These are phyloP conservation scores for Hyla sarda DNA, from an alignment of 2,113 vertebrate species.

Conservation along the genomic window DNA sequence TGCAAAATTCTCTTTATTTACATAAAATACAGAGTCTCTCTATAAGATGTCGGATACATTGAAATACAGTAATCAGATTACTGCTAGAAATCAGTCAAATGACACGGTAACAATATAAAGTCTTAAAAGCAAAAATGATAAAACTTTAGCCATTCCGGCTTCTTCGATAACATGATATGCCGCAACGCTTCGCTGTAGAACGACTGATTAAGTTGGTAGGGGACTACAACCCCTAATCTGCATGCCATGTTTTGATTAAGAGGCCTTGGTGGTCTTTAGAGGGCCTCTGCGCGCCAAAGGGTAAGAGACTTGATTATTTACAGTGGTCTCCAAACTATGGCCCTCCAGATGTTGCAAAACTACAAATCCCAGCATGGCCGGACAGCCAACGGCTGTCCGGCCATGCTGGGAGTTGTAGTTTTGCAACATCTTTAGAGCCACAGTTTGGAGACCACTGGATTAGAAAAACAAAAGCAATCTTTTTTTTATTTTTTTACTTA, in stretches of 20 bases:
- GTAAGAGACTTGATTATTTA: too few species aligned
- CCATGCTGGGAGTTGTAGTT: too few species aligned
- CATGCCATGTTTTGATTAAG: background rate
- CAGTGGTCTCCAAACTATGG: too few species aligned
- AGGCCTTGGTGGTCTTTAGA: background rate
- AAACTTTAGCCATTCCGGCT: background rate
- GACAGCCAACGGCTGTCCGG: too few species aligned
- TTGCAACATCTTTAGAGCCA: too few species aligned
- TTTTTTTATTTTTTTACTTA: background rate
- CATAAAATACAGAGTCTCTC: slow-evolving; percentile 22
- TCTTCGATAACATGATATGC: background rate
- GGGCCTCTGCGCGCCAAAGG: background rate
- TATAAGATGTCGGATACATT: slow-evolving; percentile 7
- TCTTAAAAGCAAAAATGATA: slow-evolving; percentile 14
- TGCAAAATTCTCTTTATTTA: slow-evolving; percentile 32
- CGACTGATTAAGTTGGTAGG: background rate
- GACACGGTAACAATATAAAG: slow-evolving; percentile 13
- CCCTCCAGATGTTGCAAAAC: too few species aligned
- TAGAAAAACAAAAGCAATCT: too few species aligned
- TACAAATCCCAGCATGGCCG: too few species aligned
- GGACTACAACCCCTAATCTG: background rate
- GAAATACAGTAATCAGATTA: slow-evolving; percentile 5
- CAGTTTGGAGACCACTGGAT: too few species aligned
- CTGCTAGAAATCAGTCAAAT: slow-evolving; percentile 19
- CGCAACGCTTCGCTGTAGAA: background rate